phyloP scores from a whole-genome alignment of 1,140 invertebrate species.

The Atta cephalotes region DNA sequence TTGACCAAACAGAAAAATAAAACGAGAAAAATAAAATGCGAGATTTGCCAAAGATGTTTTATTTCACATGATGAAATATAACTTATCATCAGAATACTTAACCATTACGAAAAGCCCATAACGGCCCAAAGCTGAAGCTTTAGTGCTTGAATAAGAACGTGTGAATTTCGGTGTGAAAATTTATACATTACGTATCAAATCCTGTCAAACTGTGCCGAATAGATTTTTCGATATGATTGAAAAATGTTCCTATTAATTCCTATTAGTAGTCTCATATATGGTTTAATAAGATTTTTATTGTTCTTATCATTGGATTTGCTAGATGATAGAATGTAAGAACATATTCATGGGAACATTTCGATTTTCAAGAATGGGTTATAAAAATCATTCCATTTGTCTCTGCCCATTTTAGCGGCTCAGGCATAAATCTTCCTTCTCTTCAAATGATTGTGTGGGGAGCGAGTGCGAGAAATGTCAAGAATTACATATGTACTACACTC shows the following conservation, averaged over 20 bases:
- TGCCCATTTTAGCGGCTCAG: background rate
- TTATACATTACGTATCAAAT: no score
- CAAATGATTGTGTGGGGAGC: background rate
- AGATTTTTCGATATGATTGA: no score
- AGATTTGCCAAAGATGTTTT: background rate
- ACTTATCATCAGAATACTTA: background rate
- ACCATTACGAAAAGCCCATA: no score
- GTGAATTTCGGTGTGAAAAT: no score
- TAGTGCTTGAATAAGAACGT: no score
- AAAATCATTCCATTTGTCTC: background rate
- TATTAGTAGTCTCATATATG: no score
- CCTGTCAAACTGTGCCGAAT: no score
- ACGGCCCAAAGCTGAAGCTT: no score
- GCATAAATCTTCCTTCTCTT: conserved; percentile 44
- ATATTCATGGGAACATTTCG: background rate
- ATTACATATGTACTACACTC: conserved; percentile 25
- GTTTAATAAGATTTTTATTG: no score
- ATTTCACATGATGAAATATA: background rate
- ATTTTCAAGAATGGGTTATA: conserved; percentile 14
- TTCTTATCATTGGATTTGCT: background rate
- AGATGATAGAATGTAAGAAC: background rate
- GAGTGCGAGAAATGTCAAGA: background rate
- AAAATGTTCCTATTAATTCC: no score
- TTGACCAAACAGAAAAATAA: background rate
- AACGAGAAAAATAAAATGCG: background rate